Conservation (phyloP, 37 sponge, comb jelly and placozoan genomes). For the Agelas oroides region DNA sequence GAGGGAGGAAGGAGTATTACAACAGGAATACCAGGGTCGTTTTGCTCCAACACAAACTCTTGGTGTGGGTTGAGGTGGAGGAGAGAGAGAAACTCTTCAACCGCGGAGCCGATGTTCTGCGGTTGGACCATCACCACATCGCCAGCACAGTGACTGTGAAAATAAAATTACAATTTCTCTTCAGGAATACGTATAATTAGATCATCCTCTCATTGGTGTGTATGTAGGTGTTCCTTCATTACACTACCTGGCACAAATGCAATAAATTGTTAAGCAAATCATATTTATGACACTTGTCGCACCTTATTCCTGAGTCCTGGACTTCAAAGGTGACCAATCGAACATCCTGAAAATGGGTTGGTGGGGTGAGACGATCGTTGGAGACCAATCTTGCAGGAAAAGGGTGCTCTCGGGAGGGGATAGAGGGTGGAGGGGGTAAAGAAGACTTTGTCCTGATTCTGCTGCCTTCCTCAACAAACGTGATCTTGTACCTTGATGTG, state of each 20-base stretch:
- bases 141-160: slow-evolving; percentile 75
- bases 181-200: no score
- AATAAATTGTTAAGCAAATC: no score
- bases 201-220: no score
- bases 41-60: slow-evolving; percentile 37
- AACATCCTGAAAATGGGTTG: slow-evolving; percentile 96
- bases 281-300: no score
- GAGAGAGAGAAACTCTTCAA: slow-evolving; percentile 67
- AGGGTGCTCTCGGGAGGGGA: slow-evolving; percentile 46
- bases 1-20: no score
- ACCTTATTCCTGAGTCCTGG: slow-evolving; percentile 64
- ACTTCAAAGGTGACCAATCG: slow-evolving; percentile 87
- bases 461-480: not conserved
- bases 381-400: slow-evolving; percentile 68
- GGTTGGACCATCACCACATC: slow-evolving; percentile 94
- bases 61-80: slow-evolving; percentile 54
- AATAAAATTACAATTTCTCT: not conserved
- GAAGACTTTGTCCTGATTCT: no score
- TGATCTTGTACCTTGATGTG: slow-evolving; percentile 27
- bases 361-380: slow-evolving; percentile 83
- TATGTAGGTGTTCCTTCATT: no score
- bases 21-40: slow-evolving; percentile 44
- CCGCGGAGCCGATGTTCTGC: slow-evolving; percentile 69
- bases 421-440: not conserved
- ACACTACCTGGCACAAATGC: no score